phyloP scores from a whole-genome alignment of 2,888 invertebrate species.

The Archaeoteleia sp. region DNA sequence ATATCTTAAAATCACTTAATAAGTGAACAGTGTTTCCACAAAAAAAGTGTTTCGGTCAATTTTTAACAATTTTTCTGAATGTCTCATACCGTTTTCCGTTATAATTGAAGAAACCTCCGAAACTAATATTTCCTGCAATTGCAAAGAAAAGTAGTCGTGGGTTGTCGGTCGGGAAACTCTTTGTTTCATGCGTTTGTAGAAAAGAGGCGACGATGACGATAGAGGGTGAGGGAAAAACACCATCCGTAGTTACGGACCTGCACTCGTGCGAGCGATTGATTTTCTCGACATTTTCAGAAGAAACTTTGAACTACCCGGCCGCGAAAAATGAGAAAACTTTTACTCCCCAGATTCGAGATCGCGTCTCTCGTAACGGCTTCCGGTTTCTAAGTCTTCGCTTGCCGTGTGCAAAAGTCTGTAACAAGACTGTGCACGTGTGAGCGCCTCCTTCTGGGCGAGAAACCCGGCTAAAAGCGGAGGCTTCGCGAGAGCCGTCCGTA shows the following conservation, averaged over 20 bases:
- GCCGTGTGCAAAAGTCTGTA: conserved; percentile 48
- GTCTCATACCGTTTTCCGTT: too few relatives aligned
- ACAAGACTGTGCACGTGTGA: conserved; percentile 45
- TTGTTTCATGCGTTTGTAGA: neutral
- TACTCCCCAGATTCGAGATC: conserved; percentile 61
- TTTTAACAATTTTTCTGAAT: too few relatives aligned
- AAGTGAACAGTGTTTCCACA: too few relatives aligned
- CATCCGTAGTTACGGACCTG: conserved; percentile 21
- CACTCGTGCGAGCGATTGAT: conserved; percentile 68
- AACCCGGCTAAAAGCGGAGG: conserved; percentile 27
- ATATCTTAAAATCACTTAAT: too few relatives aligned
- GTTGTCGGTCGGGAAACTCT: too few relatives aligned
- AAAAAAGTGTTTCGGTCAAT: too few relatives aligned
- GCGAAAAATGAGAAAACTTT: conserved; percentile 74
- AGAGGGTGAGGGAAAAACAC: conserved; percentile 21
- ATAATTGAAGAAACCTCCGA: too few relatives aligned
- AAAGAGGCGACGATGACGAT: conserved; percentile 7
- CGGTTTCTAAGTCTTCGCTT: conserved; percentile 52
- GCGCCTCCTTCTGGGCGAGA: conserved; percentile 27
- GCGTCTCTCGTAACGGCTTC: conserved; percentile 61
- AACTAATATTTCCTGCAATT: too few relatives aligned
- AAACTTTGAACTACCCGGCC: conserved; percentile 64
- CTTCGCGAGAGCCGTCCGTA: conserved; percentile 5
- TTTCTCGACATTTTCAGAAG: conserved; percentile 66
- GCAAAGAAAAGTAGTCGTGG: too few relatives aligned